phyloP scores from a whole-genome alignment of 1,140 invertebrate genomes.

The Drosophila navojoa region DNA sequence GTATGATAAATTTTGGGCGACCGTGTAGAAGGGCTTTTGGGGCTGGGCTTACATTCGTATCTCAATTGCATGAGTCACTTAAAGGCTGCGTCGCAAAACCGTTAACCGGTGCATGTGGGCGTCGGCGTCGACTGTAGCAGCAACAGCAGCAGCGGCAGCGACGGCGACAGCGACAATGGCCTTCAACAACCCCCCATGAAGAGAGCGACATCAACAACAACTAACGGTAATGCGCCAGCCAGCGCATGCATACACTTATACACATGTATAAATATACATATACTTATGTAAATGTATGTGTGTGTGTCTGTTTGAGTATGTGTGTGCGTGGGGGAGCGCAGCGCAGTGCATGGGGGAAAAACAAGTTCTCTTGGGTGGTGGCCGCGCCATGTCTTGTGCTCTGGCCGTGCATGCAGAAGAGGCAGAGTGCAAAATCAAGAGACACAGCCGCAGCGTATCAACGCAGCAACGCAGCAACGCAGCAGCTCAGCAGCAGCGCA shows the following conservation, averaged over 20 bases:
- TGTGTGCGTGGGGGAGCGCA: conserved; percentile 32
- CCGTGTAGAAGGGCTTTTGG: conserved; percentile 1
- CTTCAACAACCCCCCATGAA: conserved; percentile 79
- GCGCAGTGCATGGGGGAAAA: conserved; percentile 41
- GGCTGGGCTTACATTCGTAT: conserved; percentile 46
- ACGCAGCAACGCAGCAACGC: conserved; percentile 46
- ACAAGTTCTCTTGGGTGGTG: conserved; percentile 59
- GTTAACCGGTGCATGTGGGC: conserved; percentile 78
- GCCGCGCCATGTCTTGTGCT: conserved; percentile 31
- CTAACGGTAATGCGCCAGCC: conserved; percentile 60
- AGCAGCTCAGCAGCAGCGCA: conserved; percentile 50
- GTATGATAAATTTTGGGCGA: neutral
- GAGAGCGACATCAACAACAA: conserved; percentile 40
- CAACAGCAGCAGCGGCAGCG: conserved; percentile 29
- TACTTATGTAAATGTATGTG: conserved; percentile 1
- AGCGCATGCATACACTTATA: conserved; percentile 27
- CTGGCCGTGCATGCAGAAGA: conserved; percentile 26
- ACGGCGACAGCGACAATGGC: conserved; percentile 53
- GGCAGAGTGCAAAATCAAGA: conserved; percentile 35
- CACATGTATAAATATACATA: neutral
- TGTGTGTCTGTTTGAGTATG: neutral
- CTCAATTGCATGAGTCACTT: conserved; percentile 68
- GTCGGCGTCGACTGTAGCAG: conserved; percentile 50
- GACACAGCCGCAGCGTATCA: conserved; percentile 30
- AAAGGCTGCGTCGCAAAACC: conserved; percentile 27